Evolutionary conservation across 2,888 invertebrate species (phyloP).

Genomic region (Lasioglossum vierecki): DNA sequence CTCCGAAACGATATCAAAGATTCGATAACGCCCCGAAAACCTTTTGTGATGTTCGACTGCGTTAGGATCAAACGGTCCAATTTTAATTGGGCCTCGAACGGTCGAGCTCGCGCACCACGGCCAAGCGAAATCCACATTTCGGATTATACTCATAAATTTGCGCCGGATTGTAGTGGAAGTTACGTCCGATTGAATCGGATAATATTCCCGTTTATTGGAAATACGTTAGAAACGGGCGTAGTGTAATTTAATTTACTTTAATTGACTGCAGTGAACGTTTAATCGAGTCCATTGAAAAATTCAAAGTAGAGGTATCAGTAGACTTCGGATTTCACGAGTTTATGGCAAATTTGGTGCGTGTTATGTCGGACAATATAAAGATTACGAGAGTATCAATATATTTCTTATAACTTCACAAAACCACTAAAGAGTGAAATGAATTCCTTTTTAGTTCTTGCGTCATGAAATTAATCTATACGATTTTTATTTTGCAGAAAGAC

Average conservation of each 20-base stretch:
- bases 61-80: neutral
- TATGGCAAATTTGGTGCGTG: neutral
- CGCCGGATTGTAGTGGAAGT: neutral
- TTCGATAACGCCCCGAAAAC: conserved; percentile 8
- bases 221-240: neutral
- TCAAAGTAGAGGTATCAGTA: neutral
- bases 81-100: neutral
- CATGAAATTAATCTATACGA: neutral
- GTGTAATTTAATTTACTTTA: neutral
- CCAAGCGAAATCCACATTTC: neutral
- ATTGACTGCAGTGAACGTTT: neutral
- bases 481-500: too few relatives aligned
- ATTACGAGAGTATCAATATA: neutral
- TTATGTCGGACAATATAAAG: neutral
- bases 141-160: neutral
- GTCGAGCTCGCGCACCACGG: neutral
- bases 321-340: neutral
- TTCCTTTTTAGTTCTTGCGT: neutral
- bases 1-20: conserved; percentile 23
- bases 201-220: neutral
- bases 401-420: neutral
- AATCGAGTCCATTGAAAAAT: neutral
- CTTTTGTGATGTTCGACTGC: neutral
- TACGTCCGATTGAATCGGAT: neutral
- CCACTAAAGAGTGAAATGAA: neutral